A percentile compares a stretch with the other conserved stretches of the same genome.
Conservation (phyloP, 2,113 vertebrate genomes). For the Saiga tatarica region DNA sequence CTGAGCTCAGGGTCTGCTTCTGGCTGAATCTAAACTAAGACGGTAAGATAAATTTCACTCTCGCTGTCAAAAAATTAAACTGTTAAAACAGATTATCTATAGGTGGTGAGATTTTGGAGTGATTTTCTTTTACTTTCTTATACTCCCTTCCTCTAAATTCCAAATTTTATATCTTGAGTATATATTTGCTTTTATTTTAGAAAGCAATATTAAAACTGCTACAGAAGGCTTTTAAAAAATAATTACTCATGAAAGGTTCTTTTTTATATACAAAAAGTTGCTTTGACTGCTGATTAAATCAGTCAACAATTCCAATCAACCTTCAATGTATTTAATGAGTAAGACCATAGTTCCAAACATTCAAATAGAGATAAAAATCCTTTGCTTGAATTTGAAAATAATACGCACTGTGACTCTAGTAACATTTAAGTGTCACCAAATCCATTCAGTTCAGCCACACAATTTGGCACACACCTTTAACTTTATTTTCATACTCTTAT, state of each 20-base stretch:
- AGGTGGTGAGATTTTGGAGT: not conserved
- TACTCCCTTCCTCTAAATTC: not conserved
- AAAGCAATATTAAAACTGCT: not conserved
- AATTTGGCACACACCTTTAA: slow-evolving; percentile 29
- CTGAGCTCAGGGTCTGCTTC: not conserved
- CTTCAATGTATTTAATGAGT: slow-evolving; percentile 40
- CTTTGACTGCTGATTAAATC: not conserved
- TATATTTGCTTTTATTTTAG: not conserved
- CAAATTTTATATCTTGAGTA: not conserved
- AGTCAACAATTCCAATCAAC: slow-evolving; percentile 53
- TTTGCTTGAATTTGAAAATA: slow-evolving; percentile 47
- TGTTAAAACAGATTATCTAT: not conserved
- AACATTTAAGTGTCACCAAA: not conserved
- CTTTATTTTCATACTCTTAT: slow-evolving; percentile 32
- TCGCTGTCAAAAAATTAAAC: not conserved
- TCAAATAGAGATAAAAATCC: slow-evolving; percentile 19
- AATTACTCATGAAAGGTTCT: not conserved
- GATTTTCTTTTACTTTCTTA: not conserved
- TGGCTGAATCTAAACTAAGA: not conserved
- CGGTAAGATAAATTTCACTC: not conserved
- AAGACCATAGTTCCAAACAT: not conserved
- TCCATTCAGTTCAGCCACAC: slow-evolving; percentile 9
- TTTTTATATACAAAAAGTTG: not conserved
- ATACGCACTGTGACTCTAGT: not conserved
- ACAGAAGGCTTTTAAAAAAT: not conserved